Base-by-base conservation (phyloP, 2,797 vertebrate species). In the Dipus sagitta region DNA sequence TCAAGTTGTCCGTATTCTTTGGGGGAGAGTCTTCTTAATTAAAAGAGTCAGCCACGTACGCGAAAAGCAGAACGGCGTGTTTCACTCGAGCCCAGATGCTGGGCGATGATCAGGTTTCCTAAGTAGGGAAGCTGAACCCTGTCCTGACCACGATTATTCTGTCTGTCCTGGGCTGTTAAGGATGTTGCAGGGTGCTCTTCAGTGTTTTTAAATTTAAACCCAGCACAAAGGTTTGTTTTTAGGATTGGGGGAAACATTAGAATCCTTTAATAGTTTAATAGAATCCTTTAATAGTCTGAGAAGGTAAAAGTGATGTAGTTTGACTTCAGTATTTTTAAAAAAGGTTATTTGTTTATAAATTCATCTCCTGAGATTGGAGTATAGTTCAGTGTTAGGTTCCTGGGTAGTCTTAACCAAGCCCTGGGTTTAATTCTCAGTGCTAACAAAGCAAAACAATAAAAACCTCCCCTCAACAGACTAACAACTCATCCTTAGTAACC, bases 251-350 rank as follows among this genome's bases (percentile, higher is more conserved):
- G 52, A 88, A 94, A 64, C 17, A 81, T 74, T 80, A 70, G 83
- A 62, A 62, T 76, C 23, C 32, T 91, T 74, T 70, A 64, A 70
- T 78, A 80, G 28, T 88, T 86, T 77, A 80, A 68, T n/a, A n/a
- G n/a, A n/a, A n/a, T n/a, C n/a, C n/a, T n/a, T n/a, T n/a, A 60
- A 91, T 78, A 4, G 42, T 94, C 86, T 95, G 70, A 90, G 52
- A 96, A 90, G 71, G 3, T 32, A n/a, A 84, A 77, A 75, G 42
- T 15, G 23, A n/a, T 12, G 23, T 52, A 89, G 4, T 79, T 74
- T 15, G 32, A 77, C n/a, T 91, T 60, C 47, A 42, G 32, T 9
- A 42, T 32, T 64, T 72, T 71, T 34, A 17, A n/a, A 90, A 52
- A 42, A 13, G 0, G 0, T 17, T 14, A 26, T 58, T 82, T 86